A percentile compares a stretch with the other conserved stretches of the same genome.
Conservation (phyloP, 2,113 vertebrate genomes). For the Varanus komodoensis region DNA sequence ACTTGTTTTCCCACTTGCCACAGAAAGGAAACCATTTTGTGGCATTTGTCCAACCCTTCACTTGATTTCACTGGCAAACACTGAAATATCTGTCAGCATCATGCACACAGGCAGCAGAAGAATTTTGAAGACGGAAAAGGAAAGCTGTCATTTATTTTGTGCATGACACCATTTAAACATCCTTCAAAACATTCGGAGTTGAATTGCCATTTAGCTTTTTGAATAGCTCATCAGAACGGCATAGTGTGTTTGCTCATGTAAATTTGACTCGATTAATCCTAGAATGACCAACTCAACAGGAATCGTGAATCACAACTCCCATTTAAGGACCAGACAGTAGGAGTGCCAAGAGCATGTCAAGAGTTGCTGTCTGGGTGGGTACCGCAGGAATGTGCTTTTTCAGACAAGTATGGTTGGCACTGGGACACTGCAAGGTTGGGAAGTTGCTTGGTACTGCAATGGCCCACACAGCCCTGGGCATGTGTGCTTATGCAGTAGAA, state of each 20-base stretch:
- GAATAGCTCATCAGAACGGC: slow-evolving; percentile 60
- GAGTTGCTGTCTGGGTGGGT: neutral
- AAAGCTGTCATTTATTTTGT: slow-evolving; percentile 71
- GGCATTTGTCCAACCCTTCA: slow-evolving; percentile 63
- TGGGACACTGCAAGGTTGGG: too few species aligned
- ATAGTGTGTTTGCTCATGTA: slow-evolving; percentile 57
- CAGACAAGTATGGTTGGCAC: neutral
- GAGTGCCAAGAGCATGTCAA: neutral
- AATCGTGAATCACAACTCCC: slow-evolving; percentile 55
- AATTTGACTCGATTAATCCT: slow-evolving; percentile 66
- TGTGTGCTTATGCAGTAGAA: neutral
- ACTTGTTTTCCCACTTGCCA: slow-evolving; percentile 62
- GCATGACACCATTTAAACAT: slow-evolving; percentile 66
- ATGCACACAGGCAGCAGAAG: slow-evolving; percentile 56
- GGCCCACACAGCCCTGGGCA: neutral
- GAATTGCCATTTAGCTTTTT: slow-evolving; percentile 69
- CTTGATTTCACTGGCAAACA: slow-evolving; percentile 72
- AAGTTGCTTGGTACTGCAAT: neutral
- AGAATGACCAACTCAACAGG: slow-evolving; percentile 64
- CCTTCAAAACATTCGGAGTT: slow-evolving; percentile 65
- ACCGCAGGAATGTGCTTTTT: neutral
- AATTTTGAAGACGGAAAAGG: slow-evolving; percentile 69
- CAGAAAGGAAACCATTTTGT: slow-evolving; percentile 65
- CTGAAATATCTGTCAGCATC: slow-evolving; percentile 71
- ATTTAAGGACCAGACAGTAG: slow-evolving; percentile 6